Percentiles rank a stretch among this genome's conserved stretches.
These are phyloP conservation scores for Drosophila birchii DNA, from an alignment of 2,888 invertebrate genomes.

Conservation along the genomic window DNA sequence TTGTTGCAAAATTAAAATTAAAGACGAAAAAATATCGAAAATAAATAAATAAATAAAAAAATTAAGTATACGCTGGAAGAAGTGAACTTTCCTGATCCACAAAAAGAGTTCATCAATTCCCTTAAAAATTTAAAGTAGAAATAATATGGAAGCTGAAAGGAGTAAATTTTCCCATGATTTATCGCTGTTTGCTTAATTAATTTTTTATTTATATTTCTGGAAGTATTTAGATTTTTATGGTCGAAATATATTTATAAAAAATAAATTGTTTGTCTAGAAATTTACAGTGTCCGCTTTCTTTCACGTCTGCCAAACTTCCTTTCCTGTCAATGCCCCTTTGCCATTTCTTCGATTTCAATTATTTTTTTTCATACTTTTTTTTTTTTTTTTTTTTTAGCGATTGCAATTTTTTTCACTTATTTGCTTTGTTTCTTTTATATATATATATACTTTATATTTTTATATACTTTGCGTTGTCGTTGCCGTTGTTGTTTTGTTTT, in stretches of 20 bases:
- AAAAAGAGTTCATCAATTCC: neutral
- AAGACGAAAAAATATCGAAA: slow-evolving; percentile 16
- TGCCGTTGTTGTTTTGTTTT: slow-evolving; percentile 4
- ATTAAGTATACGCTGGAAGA: neutral
- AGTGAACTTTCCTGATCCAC: neutral
- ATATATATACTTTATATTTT: neutral
- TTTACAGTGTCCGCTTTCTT: slow-evolving; percentile 19
- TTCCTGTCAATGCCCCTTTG: slow-evolving; percentile 18
- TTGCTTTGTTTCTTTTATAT: neutral
- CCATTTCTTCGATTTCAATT: slow-evolving; percentile 19
- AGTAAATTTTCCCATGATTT: neutral
- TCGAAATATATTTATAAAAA: neutral
- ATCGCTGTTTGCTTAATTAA: neutral
- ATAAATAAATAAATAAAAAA: slow-evolving; percentile 6
- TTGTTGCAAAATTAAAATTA: slow-evolving; percentile 25
- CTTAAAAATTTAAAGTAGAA: neutral
- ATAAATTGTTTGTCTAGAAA: neutral
- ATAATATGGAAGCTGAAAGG: slow-evolving; percentile 1
- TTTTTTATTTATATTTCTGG: neutral
- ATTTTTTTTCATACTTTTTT: slow-evolving; percentile 25
- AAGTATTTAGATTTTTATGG: neutral
- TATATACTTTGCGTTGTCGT: neutral
- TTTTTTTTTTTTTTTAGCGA: slow-evolving; percentile 17
- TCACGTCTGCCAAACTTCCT: slow-evolving; percentile 15
- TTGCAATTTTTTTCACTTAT: slow-evolving; percentile 25